phyloP scores from a whole-genome alignment of 1,140 invertebrate genomes.

The Drosophila tani region DNA sequence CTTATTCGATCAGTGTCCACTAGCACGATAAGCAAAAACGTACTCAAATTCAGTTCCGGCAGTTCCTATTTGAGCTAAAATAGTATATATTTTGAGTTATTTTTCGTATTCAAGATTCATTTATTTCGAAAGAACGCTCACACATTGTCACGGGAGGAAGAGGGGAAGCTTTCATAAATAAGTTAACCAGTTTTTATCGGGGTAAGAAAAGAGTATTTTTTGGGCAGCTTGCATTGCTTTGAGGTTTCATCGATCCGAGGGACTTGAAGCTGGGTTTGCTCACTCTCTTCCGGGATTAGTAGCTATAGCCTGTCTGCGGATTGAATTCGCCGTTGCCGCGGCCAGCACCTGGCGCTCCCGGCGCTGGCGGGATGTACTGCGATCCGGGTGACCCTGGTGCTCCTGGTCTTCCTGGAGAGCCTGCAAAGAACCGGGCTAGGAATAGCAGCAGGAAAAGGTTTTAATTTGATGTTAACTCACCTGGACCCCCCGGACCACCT shows the following conservation, averaged over 20 bases:
- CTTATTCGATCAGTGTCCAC: too few species aligned
- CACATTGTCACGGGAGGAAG: constrained; percentile 14
- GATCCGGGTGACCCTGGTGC: constrained; percentile 40
- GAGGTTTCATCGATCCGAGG: constrained; percentile 52
- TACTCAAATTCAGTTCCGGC: too few species aligned
- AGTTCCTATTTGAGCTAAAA: too few species aligned
- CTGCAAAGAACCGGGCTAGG: neutral
- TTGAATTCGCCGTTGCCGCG: constrained; percentile 80
- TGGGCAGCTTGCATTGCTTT: constrained; percentile 65
- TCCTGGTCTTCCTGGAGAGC: constrained; percentile 43
- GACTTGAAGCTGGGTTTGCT: constrained; percentile 15
- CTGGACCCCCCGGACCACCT: neutral
- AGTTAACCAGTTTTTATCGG: constrained; percentile 28
- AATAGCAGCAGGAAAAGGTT: neutral
- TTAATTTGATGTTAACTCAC: neutral
- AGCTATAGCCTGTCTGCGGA: constrained; percentile 82
- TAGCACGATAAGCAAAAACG: too few species aligned
- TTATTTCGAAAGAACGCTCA: constrained; percentile 41
- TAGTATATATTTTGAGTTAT: neutral
- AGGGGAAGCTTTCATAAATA: constrained; percentile 43
- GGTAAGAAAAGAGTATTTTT: constrained; percentile 53
- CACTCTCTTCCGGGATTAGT: constrained; percentile 44
- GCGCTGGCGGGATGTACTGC: constrained; percentile 67
- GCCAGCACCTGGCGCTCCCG: constrained; percentile 62
- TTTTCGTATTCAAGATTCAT: constrained; percentile 26